These are phyloP conservation scores for Microplitis demolitor DNA, from an alignment of 1,140 invertebrate genomes.

Conservation along the genomic window DNA sequence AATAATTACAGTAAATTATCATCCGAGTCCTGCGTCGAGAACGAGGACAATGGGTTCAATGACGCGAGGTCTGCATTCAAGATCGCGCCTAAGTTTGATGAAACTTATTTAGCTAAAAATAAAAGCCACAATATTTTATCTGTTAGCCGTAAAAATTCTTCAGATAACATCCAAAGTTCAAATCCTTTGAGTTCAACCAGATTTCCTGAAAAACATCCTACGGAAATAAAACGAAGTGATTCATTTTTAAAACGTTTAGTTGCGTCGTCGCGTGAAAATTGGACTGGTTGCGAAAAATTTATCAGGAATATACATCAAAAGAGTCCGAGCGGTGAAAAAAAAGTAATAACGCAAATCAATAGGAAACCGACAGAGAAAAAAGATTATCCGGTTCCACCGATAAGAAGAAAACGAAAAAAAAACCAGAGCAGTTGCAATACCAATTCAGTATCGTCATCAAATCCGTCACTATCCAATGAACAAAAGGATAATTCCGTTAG, in stretches of 20 bases:
- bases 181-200: slow-evolving; percentile 12
- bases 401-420: slow-evolving; percentile 21
- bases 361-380: slow-evolving; percentile 22
- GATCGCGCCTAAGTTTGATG: not conserved
- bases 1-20: not conserved
- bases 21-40: too few relatives aligned
- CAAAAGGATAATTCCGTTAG: slow-evolving; percentile 15
- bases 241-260: slow-evolving; percentile 45
- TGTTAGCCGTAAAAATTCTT: too few relatives aligned
- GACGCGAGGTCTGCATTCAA: not conserved
- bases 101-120: not conserved
- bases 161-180: not conserved
- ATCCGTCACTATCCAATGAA: not conserved
- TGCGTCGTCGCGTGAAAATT: slow-evolving; percentile 40
- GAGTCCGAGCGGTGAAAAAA: slow-evolving; percentile 32
- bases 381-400: slow-evolving; percentile 36
- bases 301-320: slow-evolving; percentile 42
- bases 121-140: not conserved
- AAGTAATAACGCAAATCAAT: not conserved
- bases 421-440: not conserved
- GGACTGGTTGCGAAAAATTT: slow-evolving; percentile 41
- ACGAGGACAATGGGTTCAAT: slow-evolving; percentile 5
- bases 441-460: not conserved
- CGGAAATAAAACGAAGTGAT: slow-evolving; percentile 30
- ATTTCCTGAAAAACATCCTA: not conserved